Base-by-base conservation (phyloP, 23 tunicate genomes). In the Diplosoma virens region DNA sequence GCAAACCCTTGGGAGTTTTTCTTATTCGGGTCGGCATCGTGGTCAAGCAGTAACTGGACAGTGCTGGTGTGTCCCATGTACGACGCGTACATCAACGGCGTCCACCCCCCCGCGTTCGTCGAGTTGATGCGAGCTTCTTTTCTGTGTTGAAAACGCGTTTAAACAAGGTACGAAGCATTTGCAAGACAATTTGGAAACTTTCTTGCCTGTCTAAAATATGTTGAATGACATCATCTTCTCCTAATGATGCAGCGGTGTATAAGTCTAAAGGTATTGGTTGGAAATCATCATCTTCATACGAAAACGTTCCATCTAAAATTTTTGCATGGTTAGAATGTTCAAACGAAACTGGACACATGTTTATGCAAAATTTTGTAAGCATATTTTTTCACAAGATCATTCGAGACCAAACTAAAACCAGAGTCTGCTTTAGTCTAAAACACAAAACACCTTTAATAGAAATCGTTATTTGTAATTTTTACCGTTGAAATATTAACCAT, bases 11-110 rank as follows among this genome's bases (percentile, higher is more conserved):
- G 84, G 0, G 84, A 87, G 23, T 81, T 80, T 48, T 60, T 72
- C 63, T 61, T 71, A 68, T 85, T 85, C 3, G 87, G 75, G 45
- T 92, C 97, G 32, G 97, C 97, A 5, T 86, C 87, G 20, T n/a
- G 16, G 1, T 76, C 83, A 25, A 92, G 61, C 0, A 92, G 67
- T n/a, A 47, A 29, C 27, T 69, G 66, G 2, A 92, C 85, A 30
- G 86, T 80, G 67, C 58, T 47, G 22, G 68, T 73, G 60, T 92
- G 97, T 2, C 97, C 97, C 97, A 92, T 92, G 75, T 92, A 92
- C 1, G 97, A 77, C 1, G 92, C 97, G 63, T 92, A 92, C 97
- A 85, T 85, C 34, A 92, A 31, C 2, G 97, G 73, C 2, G 92
- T 68, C 97, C 97, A 92, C 16, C 97, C 92, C 7, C 90, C 78